Evolutionary conservation across 2,113 vertebrate genomes (phyloP).

Genomic region (Panthera leo): DNA sequence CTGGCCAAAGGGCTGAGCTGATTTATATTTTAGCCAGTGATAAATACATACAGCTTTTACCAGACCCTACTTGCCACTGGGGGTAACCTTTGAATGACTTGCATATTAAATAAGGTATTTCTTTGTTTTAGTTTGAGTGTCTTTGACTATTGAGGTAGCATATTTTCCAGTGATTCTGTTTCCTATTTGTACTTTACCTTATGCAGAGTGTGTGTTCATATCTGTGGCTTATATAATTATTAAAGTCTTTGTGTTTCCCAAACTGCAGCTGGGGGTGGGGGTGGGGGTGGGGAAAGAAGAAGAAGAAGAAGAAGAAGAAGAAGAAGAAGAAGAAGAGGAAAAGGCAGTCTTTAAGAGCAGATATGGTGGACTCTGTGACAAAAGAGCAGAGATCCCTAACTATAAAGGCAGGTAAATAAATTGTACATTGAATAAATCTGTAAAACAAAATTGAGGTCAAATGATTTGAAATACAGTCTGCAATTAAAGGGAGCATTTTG

Average conservation of each 20-base stretch:
- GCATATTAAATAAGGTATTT: not conserved
- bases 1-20: not conserved
- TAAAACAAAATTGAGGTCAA: not conserved
- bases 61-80: not conserved
- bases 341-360: not conserved
- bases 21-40: slow-evolving; percentile 21
- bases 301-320: not conserved
- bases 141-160: not conserved
- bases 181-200: not conserved
- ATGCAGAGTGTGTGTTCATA: not conserved
- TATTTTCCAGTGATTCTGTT: not conserved
- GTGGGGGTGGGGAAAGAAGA: too few relatives aligned
- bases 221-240: not conserved
- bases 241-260: not conserved
- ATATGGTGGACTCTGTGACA: not conserved
- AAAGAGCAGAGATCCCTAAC: not conserved
- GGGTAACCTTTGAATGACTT: not conserved
- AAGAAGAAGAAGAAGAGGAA: not conserved
- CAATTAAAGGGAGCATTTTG: not conserved
- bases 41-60: slow-evolving; percentile 13
- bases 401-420: not conserved
- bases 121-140: slow-evolving; percentile 38
- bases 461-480: not conserved
- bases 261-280: not conserved
- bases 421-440: not conserved